Base-by-base conservation (phyloP, 2,113 vertebrate species). In the Phrynosoma blainvillii region DNA sequence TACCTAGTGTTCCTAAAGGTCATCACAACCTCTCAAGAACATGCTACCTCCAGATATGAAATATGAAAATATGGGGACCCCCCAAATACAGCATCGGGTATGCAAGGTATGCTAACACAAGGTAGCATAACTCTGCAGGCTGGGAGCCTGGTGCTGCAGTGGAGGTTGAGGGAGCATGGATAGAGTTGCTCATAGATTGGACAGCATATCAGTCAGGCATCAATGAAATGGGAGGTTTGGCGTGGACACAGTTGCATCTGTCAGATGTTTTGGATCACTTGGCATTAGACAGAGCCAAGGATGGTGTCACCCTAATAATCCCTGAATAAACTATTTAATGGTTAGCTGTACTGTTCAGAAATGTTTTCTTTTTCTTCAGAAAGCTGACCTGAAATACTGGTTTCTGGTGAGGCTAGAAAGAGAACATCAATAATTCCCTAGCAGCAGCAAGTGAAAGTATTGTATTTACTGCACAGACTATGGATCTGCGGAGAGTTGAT, bases 391-490 rank as follows among this genome's bases (percentile, higher is more conserved):
- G 91, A 94, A 87, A 9, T 84, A 42, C 54, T 23, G 14, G 71
- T 75, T 91, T 93, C 93, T 92, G 89, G 90, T 89, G 92, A 93
- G 88, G 90, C 89, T 85, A 84, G 92, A 88, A 93, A 96, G 87
- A 89, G 95, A 94, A 95, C 95, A 94, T 93, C 91, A 21, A 90
- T 85, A 21, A 87, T 93, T 88, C 95, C 95, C 94, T 93, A 94
- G 89, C 25, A 94, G 89, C 30, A 84, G 30, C 47, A 54, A 80
- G 84, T 85, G 79, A 79, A 65, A 90, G 85, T 92, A 91, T 90
- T 56, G 62, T 36, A 3, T 14, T 25, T 78, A 75, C 71, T 94
- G 94, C 92, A 12, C 79, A 77, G 86, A 79, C 85, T 80, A 42
- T 85, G 56, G 91, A 78, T 84, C 88, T 59, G 84, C 68, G 87